Conservation (phyloP, 2,888 invertebrate genomes). For the Epicampocera succincta region DNA sequence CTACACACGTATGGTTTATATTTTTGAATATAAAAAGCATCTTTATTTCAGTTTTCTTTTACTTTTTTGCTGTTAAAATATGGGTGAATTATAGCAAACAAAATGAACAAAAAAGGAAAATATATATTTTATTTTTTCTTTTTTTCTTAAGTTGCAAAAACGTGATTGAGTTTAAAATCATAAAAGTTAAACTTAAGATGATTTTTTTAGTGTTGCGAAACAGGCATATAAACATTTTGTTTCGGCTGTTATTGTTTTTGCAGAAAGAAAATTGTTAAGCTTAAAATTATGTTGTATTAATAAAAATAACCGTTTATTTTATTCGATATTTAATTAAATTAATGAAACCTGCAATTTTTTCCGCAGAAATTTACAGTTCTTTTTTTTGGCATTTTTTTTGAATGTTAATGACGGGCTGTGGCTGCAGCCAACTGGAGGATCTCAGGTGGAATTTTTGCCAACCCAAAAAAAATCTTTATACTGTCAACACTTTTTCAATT, state of each 20-base stretch:
- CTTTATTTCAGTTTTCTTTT: conserved; percentile 43
- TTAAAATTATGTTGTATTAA: conserved; percentile 37
- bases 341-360: conserved; percentile 1
- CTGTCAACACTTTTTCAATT: no score
- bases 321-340: conserved; percentile 42
- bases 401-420: neutral
- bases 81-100: conserved; percentile 41
- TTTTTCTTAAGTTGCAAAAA: conserved; percentile 22
- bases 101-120: neutral
- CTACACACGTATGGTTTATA: conserved; percentile 41
- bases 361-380: neutral
- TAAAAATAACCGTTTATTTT: conserved; percentile 35
- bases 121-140: neutral
- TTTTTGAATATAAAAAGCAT: conserved; percentile 46
- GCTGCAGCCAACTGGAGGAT: no score
- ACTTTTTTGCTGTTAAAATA: conserved; percentile 26
- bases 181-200: conserved; percentile 45
- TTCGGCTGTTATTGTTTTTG: neutral
- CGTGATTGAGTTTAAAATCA: conserved; percentile 68
- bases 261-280: neutral
- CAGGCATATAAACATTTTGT: neutral
- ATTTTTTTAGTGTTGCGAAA: neutral
- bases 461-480: no score
- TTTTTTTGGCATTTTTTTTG: no score
- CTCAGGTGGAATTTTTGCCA: no score